A percentile compares a stretch with the other conserved stretches of the same genome.
phyloP scores from a whole-genome alignment of 2,797 vertebrate genomes.

The Trachops cirrhosus region DNA sequence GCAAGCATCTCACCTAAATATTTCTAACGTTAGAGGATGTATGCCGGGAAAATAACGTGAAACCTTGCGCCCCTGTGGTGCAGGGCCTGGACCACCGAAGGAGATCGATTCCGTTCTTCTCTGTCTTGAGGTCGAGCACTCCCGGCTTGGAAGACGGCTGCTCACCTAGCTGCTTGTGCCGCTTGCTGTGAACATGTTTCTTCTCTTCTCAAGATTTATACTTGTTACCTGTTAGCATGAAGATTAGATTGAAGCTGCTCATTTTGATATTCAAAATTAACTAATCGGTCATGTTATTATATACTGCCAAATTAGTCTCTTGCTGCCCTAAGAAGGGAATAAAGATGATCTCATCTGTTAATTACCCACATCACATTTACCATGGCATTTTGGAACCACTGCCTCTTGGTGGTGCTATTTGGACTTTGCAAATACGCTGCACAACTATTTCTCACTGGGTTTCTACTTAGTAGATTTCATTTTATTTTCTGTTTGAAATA shows the following conservation, averaged over 20 bases:
- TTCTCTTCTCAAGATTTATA: neutral
- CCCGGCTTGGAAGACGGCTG: neutral
- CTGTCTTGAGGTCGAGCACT: neutral
- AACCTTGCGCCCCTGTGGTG: neutral
- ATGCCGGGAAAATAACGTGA: neutral
- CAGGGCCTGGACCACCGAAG: neutral
- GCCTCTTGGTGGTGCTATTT: neutral
- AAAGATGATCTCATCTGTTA: neutral
- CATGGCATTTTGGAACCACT: neutral
- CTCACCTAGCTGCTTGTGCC: neutral
- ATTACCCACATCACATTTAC: neutral
- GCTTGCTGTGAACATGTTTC: neutral
- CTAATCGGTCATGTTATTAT: neutral
- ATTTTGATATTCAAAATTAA: constrained; percentile 29
- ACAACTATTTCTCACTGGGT: neutral
- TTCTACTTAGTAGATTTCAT: neutral
- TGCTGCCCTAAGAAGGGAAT: neutral
- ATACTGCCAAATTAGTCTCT: neutral
- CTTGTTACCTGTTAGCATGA: neutral
- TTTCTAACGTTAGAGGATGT: neutral
- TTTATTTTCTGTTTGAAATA: constrained; percentile 19
- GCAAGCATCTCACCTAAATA: neutral
- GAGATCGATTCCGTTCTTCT: neutral
- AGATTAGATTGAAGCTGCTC: neutral
- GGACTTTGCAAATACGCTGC: neutral